Base-by-base conservation (phyloP, 2,888 invertebrate genomes). In the Andricus quercusramuli region DNA sequence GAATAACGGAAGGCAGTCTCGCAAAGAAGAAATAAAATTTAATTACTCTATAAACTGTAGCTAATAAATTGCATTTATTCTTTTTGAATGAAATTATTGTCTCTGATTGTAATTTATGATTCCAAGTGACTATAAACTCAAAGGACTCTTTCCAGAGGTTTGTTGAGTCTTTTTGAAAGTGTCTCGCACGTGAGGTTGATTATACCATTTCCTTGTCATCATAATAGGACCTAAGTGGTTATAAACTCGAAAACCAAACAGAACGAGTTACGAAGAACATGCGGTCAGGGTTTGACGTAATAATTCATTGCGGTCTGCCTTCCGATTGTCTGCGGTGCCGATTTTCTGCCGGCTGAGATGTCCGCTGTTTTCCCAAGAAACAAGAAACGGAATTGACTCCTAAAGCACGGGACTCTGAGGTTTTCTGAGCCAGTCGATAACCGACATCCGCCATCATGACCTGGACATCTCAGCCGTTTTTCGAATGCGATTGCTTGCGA, bases 401-500 rank as follows among this genome's bases (percentile, higher is more conserved):
- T n/a, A 22, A 59, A 67, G 25, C 32, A 41, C 59, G 22, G n/a
- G 29, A 74, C 44, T 56, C 44, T 70, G 56, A 79, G 41, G 62
- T 67, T 70, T 68, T 59, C 41, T 68, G 8, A 47, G 68, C 29
- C 51, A 68, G 20, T 70, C 22, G 74, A 74, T 74, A 56, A 74
- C 32, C 51, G 32, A 74, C 56, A 74, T 74, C 74, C 74, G 51
- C 74, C 32, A 56, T 74, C 78, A 77, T 77, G 78, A 82, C 68
- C 70, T 64, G 67, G 59, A 74, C 85, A 84, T 86, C 87, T 86
- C 85, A 83, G 83, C 79, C 84, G 79, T 80, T 79, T 77, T 66
- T 56, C 41, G 68, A 79, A 84, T 82, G 86, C 86, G 87, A 86
- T 85, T 86, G 87, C 88, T 88, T 89, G 89, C 88, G 86, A 89